Conservation (phyloP, 2,113 vertebrate genomes). For the Bettongia penicillata region DNA sequence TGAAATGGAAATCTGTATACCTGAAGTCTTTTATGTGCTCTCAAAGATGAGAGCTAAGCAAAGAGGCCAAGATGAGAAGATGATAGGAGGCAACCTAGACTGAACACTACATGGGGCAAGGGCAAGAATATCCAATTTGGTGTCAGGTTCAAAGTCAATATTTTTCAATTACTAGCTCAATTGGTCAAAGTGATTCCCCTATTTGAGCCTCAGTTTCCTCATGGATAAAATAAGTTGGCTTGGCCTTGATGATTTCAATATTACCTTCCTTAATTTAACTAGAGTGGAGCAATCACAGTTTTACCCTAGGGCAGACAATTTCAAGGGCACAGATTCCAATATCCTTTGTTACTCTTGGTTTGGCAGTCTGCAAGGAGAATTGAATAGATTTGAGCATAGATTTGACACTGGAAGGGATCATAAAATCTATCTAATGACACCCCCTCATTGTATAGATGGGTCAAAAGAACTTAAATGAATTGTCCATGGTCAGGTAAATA, state of each 20-base stretch:
- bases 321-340: not conserved
- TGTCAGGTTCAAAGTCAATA: not conserved
- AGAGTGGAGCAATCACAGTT: not conserved
- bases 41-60: not conserved
- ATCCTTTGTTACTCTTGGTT: not conserved
- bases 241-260: not conserved
- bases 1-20: not conserved
- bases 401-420: not conserved
- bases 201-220: not conserved
- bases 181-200: not conserved
- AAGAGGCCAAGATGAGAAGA: not conserved
- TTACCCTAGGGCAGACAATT: not conserved
- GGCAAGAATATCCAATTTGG: not conserved
- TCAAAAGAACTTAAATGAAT: not conserved
- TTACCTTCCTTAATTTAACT: not conserved
- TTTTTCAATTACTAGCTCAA: not conserved
- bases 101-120: not conserved
- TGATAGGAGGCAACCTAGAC: not conserved
- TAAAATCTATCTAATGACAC: not conserved
- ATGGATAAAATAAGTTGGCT: not conserved
- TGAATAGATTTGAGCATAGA: not conserved
- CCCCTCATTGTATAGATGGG: not conserved
- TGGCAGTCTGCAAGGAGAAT: not conserved
- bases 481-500: not conserved
- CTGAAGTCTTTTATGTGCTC: not conserved